These are phyloP conservation scores for Clarias platycephalus DNA, from an alignment of 2,797 vertebrate genomes.

Conservation along the genomic window DNA sequence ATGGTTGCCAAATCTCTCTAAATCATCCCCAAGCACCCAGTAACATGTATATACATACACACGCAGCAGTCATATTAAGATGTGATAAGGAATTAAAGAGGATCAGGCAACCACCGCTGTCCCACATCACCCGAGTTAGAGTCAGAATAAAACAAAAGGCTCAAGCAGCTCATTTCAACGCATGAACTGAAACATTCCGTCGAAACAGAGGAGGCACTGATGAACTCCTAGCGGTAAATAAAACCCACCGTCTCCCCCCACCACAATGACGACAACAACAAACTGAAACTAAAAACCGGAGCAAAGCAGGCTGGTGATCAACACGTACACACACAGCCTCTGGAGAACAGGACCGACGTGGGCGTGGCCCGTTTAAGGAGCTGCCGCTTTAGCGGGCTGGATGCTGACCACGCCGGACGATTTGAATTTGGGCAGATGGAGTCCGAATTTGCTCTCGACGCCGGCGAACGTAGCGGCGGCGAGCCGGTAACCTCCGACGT, in stretches of 20 bases:
- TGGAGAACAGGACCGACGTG: slow-evolving; percentile 53
- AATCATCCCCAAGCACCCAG: not conserved
- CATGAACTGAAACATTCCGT: slow-evolving; percentile 26
- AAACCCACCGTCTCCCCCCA: slow-evolving; percentile 14
- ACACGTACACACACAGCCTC: slow-evolving; percentile 63
- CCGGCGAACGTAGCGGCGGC: slow-evolving; percentile 96
- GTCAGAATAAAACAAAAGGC: not conserved
- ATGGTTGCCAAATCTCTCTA: not conserved
- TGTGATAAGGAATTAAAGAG: not conserved
- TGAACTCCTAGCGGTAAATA: slow-evolving; percentile 27
- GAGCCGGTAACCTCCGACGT: slow-evolving; percentile 92
- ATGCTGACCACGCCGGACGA: slow-evolving; percentile 74
- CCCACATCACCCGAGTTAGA: not conserved
- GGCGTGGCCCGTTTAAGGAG: slow-evolving; percentile 60
- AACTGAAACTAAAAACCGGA: slow-evolving; percentile 55
- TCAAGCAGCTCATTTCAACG: not conserved
- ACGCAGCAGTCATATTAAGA: not conserved
- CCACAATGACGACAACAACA: not conserved
- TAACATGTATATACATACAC: not conserved
- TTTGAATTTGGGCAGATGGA: slow-evolving; percentile 95
- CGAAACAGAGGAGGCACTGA: slow-evolving; percentile 49
- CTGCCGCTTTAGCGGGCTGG: slow-evolving; percentile 67
- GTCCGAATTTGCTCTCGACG: slow-evolving; percentile 98
- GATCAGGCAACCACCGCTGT: slow-evolving; percentile 14
- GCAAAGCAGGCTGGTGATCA: slow-evolving; percentile 64